Evolutionary conservation across 1,140 invertebrate species (phyloP), one percentile per base, ranked within the genome.

Genomic region (Brachionus manjavacas): DNA sequence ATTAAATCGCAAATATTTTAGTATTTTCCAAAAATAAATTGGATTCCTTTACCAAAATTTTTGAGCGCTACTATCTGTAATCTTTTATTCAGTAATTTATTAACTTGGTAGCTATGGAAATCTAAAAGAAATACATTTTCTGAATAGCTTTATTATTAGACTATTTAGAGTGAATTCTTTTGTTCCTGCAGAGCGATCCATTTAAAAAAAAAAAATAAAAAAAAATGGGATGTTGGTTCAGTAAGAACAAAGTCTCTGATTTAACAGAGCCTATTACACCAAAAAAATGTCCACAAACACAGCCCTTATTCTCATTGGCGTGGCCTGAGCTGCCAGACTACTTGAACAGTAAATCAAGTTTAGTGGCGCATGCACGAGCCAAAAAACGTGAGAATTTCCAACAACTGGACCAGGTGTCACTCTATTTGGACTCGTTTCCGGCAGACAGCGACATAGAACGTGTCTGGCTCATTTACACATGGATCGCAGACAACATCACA

Each of bases 401-500:
- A 8, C 23, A 3, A 12, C 20, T 76, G 12, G 41, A 76, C 9
- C 72, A 76, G 49, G 41, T 76, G 7, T 43, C 72, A 12, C 9
- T 49, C 14, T 76, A 49, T 76, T 76, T 76, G 25, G 25, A 76
- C 25, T 25, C 41, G 12, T 28, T 49, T 14, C 23, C 41, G 1
- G 11, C 31, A 7, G 16, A 78, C 12, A 80, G 35, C 20, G 12
- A 35, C 31, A 39, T 64, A 9, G 76, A 80, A 16, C 25, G 31
- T 11, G 8, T 23, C 1, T 80, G 76, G 76, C 14, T 60, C 1
- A 64, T 80, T 3, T 80, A 6, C 12, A 4, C 20, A 20, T 80
- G 76, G 76, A 80, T 80, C 25, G 16, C 52, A 12, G 31, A 41
- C n/a, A 80, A 80, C 39, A 60, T 80, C n/a, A 1, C 35, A 35